Percentiles rank a stretch among this genome's conserved stretches.
These are phyloP conservation scores for Neelides folsomi DNA, from an alignment of 2,888 invertebrate genomes.

Conservation along the genomic window DNA sequence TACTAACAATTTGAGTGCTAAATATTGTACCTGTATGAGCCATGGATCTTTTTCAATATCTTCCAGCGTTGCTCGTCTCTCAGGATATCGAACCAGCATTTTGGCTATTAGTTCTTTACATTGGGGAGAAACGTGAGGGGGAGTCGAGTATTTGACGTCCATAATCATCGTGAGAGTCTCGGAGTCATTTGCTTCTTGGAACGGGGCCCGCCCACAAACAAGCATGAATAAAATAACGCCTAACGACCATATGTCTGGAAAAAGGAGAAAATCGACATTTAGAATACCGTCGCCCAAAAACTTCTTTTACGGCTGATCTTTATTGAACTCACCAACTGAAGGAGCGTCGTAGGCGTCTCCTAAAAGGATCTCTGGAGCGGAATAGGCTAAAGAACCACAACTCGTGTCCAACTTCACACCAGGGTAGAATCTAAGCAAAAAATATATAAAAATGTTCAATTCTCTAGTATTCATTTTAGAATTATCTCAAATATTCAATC, in stretches of 20 bases:
- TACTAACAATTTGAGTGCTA: not conserved
- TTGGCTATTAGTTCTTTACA: slow-evolving; percentile 77
- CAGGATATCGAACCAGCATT: slow-evolving; percentile 89
- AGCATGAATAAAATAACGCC: slow-evolving; percentile 98
- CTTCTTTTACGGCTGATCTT: not conserved
- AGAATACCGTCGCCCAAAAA: not conserved
- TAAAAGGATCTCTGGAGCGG: slow-evolving; percentile 94
- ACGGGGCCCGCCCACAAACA: slow-evolving; percentile 92
- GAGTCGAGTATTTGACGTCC: slow-evolving; percentile 95
- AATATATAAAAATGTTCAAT: too few species aligned
- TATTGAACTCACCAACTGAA: slow-evolving; percentile 63
- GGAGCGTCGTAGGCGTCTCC: slow-evolving; percentile 99
- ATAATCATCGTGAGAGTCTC: slow-evolving; percentile 99
- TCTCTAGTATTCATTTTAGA: not conserved
- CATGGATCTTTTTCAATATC: slow-evolving; percentile 80
- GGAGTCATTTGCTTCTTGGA: slow-evolving; percentile 98
- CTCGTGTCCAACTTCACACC: slow-evolving; percentile 95
- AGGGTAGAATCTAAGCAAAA: slow-evolving; percentile 56
- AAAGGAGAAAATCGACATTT: slow-evolving; percentile 16
- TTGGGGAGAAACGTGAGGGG: slow-evolving; percentile 67
- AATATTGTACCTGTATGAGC: slow-evolving; percentile 38
- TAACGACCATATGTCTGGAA: slow-evolving; percentile 88
- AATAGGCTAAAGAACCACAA: slow-evolving; percentile 96
- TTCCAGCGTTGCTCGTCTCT: slow-evolving; percentile 70
- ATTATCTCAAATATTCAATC: not conserved